Percentiles rank a stretch among this genome's conserved stretches.
These are phyloP conservation scores for Poeciliopsis turrubarensis DNA, from an alignment of 2,113 vertebrate genomes.

Conservation along the genomic window DNA sequence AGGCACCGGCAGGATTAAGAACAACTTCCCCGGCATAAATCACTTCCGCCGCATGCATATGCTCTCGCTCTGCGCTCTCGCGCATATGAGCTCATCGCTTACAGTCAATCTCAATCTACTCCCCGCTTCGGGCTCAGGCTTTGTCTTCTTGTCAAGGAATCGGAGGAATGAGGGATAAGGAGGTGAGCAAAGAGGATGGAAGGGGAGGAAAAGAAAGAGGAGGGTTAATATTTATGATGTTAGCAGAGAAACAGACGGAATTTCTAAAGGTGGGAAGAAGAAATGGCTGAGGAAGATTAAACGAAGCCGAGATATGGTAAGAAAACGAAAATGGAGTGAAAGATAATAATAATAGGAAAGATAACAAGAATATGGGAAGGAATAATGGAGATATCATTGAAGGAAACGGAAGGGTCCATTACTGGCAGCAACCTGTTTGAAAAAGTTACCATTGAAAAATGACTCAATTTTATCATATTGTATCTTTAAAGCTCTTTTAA, in stretches of 20 bases:
- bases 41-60: slow-evolving; percentile 19
- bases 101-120: slow-evolving; percentile 57
- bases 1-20: background rate
- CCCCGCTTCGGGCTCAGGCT: slow-evolving; percentile 10
- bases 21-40: slow-evolving; percentile 21
- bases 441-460: background rate
- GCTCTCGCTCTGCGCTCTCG: background rate
- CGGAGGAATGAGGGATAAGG: slow-evolving; percentile 5
- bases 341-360: background rate
- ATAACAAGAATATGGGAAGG: background rate
- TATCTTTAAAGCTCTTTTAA: too few species aligned
- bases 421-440: background rate
- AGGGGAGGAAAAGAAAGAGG: background rate
- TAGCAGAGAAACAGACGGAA: background rate
- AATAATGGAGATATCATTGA: background rate
- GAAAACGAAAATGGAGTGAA: background rate
- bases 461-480: too few species aligned
- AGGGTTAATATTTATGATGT: slow-evolving; percentile 46
- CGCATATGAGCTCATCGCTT: background rate
- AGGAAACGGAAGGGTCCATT: background rate
- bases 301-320: background rate
- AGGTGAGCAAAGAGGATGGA: background rate
- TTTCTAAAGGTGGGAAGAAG: background rate
- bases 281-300: background rate
- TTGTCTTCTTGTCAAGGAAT: background rate